phyloP scores from a whole-genome alignment of 2,797 vertebrate genomes.

The Notoglanidium macrostoma region DNA sequence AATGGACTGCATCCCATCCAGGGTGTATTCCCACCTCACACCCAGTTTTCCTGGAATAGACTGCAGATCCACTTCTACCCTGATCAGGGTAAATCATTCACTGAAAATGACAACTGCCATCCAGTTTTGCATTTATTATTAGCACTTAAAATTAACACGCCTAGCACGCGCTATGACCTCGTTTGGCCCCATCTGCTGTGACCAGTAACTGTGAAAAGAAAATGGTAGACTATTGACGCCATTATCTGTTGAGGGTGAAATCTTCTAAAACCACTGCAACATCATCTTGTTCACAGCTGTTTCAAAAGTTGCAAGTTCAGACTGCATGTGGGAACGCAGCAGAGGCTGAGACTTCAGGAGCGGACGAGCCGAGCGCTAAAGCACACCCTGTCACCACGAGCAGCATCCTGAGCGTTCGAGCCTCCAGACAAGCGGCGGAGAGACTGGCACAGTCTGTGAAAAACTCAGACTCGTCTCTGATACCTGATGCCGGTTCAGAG shows the following conservation, averaged over 20 bases:
- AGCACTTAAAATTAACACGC: no score
- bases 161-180: neutral
- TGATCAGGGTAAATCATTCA: neutral
- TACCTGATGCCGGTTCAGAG: neutral
- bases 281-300: conserved; percentile 75
- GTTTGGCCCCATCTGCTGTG: neutral
- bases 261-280: neutral
- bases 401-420: neutral
- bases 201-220: neutral
- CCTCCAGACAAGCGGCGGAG: neutral
- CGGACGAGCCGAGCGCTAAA: neutral
- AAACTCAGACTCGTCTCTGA: neutral
- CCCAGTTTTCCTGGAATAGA: no score
- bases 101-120: neutral
- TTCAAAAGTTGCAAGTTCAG: conserved; percentile 82
- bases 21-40: neutral
- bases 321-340: conserved; percentile 53
- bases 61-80: no score
- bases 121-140: neutral
- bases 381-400: neutral
- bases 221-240: neutral
- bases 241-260: neutral
- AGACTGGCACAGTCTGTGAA: neutral
- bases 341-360: conserved; percentile 10
- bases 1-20: neutral